These are phyloP conservation scores for Chanos chanos DNA, from an alignment of 2,797 vertebrate species.

Conservation along the genomic window DNA sequence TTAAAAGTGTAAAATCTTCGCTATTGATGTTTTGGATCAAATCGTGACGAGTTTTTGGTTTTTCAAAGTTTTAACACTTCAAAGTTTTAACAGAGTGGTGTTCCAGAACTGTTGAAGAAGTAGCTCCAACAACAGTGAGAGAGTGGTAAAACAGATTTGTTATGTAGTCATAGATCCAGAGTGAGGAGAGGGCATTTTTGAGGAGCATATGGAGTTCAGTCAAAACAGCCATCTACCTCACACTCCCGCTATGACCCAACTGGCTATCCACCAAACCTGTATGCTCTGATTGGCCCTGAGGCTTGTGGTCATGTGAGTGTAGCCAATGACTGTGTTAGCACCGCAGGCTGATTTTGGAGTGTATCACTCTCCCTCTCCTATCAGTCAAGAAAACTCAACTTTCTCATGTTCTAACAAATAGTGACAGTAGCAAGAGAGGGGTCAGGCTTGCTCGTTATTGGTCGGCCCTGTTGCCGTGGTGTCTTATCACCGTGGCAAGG, in stretches of 20 bases:
- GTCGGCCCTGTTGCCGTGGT: neutral
- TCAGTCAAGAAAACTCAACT: too few relatives aligned
- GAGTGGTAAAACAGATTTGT: too few relatives aligned
- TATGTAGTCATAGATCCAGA: too few relatives aligned
- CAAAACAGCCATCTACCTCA: too few relatives aligned
- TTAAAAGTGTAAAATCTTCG: slow-evolving; percentile 28
- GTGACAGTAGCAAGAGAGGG: neutral
- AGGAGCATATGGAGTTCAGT: too few relatives aligned
- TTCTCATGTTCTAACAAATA: neutral
- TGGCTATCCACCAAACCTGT: too few relatives aligned
- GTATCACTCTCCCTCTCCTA: neutral
- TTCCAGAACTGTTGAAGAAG: too few relatives aligned
- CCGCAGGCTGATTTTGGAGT: too few relatives aligned
- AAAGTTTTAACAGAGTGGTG: neutral
- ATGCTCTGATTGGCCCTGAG: neutral
- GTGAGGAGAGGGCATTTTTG: too few relatives aligned
- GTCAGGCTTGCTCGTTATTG: neutral
- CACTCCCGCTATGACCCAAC: too few relatives aligned
- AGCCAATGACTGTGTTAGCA: neutral
- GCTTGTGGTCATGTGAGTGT: neutral
- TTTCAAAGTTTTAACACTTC: neutral
- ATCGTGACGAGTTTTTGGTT: too few relatives aligned
- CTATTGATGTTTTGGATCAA: slow-evolving; percentile 19
- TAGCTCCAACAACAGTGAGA: too few relatives aligned
- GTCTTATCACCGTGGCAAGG: neutral